Base-by-base conservation (phyloP, 1,140 invertebrate genomes). In the Nylanderia fulva region DNA sequence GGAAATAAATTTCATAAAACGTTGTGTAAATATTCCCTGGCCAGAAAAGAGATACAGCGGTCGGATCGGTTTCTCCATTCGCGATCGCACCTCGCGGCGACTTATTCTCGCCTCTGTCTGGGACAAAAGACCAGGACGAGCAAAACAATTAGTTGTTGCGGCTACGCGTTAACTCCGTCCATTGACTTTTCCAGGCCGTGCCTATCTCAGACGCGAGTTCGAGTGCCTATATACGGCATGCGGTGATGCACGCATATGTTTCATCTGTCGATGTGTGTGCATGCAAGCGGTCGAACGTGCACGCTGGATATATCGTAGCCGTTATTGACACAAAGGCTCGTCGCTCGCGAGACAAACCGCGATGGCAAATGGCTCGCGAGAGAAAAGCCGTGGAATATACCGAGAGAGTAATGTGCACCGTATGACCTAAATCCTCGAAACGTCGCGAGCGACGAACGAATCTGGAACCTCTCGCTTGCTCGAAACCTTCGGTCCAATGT, bases 361-460 rank as follows among this genome's bases (percentile, higher is more conserved):
- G 48, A 56, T 52, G 60, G 29, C 52, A 29, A 39, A 21, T 33
- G 72, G 58, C 63, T 76, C 58, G 58, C 75, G 72, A 86, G 87
- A 89, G 86, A 88, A 87, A n/a, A n/a, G n/a, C n/a, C 88, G 85
- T 80, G 39, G 84, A 86, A 86, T 86, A 86, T 86, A n/a, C 15
- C 72, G 80, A 85, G 87, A 85, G 87, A 89, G 86, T 88, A 89
- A 89, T 61, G 87, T 66, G 61, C 56, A 33, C 29, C 3, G 85
- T 85, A 88, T 90, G 88, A 90, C 88, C 88, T 48, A 82, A 90
- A 90, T 90, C 77, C n/a, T n/a, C 85, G 29, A 45, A 27, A 61
- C 56, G 48, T 52, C 79, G 86, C 66, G 36, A 42, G 86, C 66
- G 36, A 42, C 66, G 74, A 84, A 84, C 87, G 77, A 66, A 71